These are phyloP conservation scores for Halcyon senegalensis DNA, from an alignment of 2,113 vertebrate species.

Conservation along the genomic window DNA sequence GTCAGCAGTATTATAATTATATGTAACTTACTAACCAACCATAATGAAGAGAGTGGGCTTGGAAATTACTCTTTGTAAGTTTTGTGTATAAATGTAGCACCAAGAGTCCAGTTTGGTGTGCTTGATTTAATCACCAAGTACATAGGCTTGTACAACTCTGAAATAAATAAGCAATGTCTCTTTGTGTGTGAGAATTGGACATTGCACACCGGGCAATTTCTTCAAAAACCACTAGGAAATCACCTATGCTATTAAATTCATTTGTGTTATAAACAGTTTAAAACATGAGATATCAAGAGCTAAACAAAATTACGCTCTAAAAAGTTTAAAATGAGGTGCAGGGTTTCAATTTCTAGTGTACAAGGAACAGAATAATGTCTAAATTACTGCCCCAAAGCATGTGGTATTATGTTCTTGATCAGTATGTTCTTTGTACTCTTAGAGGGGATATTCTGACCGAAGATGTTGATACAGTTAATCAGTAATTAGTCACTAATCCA, in stretches of 20 bases:
- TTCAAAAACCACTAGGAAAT: neutral
- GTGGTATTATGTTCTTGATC: neutral
- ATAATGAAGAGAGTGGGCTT: no score
- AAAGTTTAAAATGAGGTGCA: neutral
- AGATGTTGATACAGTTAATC: constrained; percentile 17
- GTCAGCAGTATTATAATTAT: no score
- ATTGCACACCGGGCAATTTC: no score
- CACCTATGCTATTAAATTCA: neutral
- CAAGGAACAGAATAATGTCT: neutral
- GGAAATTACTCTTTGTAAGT: no score
- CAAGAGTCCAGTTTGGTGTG: no score
- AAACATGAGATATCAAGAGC: neutral
- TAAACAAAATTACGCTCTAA: neutral
- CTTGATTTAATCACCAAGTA: no score
- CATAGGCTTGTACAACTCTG: no score
- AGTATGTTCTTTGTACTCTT: neutral
- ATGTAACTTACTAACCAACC: no score
- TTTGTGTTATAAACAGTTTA: neutral
- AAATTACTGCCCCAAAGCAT: neutral
- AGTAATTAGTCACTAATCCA: constrained; percentile 37
- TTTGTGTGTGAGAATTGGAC: no score
- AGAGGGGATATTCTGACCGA: constrained; percentile 3
- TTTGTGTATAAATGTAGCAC: no score
- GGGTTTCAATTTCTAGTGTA: neutral
- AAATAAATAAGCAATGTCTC: no score